These are phyloP conservation scores for Amphipoea lucens DNA, from an alignment of 2,888 invertebrate species.

Conservation along the genomic window DNA sequence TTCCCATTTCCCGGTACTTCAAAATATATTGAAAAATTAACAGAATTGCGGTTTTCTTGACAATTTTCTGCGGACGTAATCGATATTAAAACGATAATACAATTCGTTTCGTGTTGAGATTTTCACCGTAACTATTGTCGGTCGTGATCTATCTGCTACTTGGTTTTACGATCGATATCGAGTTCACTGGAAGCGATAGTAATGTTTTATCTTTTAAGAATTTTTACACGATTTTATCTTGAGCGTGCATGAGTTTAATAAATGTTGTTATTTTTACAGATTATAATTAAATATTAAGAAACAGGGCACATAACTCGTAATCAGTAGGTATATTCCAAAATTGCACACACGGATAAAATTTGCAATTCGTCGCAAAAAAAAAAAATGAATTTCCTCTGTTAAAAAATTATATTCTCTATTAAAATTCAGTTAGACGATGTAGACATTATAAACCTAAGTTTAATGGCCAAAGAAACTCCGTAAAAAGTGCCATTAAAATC, in stretches of 20 bases:
- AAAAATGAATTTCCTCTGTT: background rate
- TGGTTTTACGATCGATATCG: slow-evolving; percentile 53
- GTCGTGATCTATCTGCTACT: slow-evolving; percentile 75
- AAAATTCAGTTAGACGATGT: background rate
- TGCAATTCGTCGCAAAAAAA: background rate
- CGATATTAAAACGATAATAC: slow-evolving; percentile 71
- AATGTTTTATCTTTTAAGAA: slow-evolving; percentile 32
- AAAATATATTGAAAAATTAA: slow-evolving; percentile 35
- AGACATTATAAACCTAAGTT: background rate
- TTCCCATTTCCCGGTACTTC: slow-evolving; percentile 36
- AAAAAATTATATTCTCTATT: background rate
- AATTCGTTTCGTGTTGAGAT: slow-evolving; percentile 68
- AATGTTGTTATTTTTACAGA: slow-evolving; percentile 13
- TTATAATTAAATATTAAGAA: slow-evolving; percentile 6
- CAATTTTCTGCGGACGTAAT: slow-evolving; percentile 58
- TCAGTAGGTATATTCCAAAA: background rate
- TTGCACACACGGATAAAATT: background rate
- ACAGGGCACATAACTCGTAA: background rate
- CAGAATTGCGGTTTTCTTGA: slow-evolving; percentile 62
- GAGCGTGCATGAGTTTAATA: slow-evolving; percentile 2
- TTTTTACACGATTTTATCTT: slow-evolving; percentile 27
- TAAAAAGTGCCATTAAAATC: background rate
- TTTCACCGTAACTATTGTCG: slow-evolving; percentile 73
- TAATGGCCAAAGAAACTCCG: slow-evolving; percentile 6
- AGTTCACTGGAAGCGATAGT: slow-evolving; percentile 62